Percentiles rank a stretch among this genome's conserved stretches.
phyloP scores from a whole-genome alignment of 2,113 vertebrate genomes.

The Mus spicilegus region DNA sequence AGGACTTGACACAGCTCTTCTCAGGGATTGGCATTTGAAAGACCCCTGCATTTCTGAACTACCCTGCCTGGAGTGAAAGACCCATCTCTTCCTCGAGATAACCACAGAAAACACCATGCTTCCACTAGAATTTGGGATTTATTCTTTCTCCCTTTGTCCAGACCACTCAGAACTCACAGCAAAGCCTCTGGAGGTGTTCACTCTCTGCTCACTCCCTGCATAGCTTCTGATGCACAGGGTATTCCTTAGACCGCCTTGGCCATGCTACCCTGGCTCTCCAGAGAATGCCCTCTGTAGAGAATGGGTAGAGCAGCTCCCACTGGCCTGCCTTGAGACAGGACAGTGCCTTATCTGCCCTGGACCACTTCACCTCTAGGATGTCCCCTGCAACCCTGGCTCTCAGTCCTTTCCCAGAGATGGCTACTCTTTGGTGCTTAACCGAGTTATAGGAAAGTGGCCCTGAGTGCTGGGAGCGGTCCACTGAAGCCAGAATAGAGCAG shows the following conservation, averaged over 20 bases:
- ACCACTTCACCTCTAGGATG: background rate
- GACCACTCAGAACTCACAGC: background rate
- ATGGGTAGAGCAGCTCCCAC: background rate
- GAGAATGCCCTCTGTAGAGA: too few species aligned
- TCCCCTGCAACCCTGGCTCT: background rate
- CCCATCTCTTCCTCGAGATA: background rate
- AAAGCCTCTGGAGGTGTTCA: too few species aligned
- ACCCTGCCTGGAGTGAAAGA: background rate
- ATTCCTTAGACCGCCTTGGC: accelerated
- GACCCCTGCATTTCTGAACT: background rate
- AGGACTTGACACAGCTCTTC: background rate
- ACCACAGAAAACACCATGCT: accelerated
- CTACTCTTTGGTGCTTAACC: background rate
- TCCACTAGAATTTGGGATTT: background rate
- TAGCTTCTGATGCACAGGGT: background rate
- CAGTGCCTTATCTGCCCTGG: background rate
- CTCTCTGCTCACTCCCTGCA: background rate
- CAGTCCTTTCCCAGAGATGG: background rate
- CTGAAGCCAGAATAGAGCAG: background rate
- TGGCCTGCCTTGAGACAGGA: background rate
- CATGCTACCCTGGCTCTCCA: too few species aligned
- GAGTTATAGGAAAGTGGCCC: background rate
- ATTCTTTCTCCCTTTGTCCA: background rate
- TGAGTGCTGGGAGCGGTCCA: background rate
- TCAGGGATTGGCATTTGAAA: accelerated